Evolutionary conservation across 2,797 vertebrate genomes (phyloP), one percentile per base, ranked within the genome.

Genomic region (Onychomys torridus): DNA sequence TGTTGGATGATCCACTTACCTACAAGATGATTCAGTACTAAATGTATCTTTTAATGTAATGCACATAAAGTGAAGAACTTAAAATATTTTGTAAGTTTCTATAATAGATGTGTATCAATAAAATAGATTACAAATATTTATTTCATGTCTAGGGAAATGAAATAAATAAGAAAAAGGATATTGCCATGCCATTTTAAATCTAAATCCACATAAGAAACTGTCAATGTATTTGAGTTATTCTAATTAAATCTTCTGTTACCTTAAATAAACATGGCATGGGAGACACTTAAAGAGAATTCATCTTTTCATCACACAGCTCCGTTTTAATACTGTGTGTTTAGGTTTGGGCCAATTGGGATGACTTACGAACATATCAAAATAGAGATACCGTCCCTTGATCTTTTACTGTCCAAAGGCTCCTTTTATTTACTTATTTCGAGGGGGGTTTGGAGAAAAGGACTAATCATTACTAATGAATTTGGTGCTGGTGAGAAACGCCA

Each of bases 401-500:
- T 98, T 98, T 98, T 98, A 97, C 95, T 97, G 91, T 91, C 87
- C n/a, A 92, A 91, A 95, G 91, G 91, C 77, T 97, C 77, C 84
- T 97, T 96, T 94, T 98, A 98, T 98, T 98, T 98, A 98, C 96
- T 96, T 96, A 96, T 96, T 98, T 98, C 94, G 97, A 98, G 97
- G 97, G 91, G 89, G 91, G 5, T 69, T 97, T 96, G 95, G 87
- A 97, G 97, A 97, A 96, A 97, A 97, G 69, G 75, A 89, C 91
- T 97, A 97, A 97, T 97, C 97, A 96, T 76, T 95, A 85, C 93
- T 97, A 98, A 98, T 97, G 97, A 98, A 98, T 98, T 97, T 97
- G 98, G 97, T 98, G 98, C 89, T 92, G 76, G 89, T 98, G 97
- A 98, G 97, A 98, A 97, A 97, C 97, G 55, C 97, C 98, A 98